Percentiles rank a stretch among this genome's conserved stretches.
Conservation (phyloP, 2,797 vertebrate species). For the Coracias cyanogaster region DNA sequence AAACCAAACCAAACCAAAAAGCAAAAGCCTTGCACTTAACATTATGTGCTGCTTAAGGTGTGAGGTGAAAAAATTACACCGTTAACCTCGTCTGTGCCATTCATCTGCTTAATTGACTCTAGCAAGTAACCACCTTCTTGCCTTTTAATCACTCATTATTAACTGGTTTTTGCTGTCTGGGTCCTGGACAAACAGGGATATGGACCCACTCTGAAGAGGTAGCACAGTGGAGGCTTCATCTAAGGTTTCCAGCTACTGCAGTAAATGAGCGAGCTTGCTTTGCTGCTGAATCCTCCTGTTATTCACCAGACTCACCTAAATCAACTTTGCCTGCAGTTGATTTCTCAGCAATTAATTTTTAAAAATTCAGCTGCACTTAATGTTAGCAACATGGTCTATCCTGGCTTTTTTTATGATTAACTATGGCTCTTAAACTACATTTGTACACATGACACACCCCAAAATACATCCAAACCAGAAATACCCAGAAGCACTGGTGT, state of each 20-base stretch:
- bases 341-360: neutral
- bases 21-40: neutral
- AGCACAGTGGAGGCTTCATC: neutral
- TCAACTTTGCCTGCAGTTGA: neutral
- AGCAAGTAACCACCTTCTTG: neutral
- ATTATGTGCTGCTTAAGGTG: neutral
- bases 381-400: neutral
- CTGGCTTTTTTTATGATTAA: neutral
- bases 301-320: neutral
- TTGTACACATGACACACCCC: neutral
- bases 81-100: neutral
- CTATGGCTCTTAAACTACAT: neutral
- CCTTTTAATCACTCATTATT: neutral
- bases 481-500: neutral
- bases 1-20: neutral
- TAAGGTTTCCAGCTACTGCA: neutral
- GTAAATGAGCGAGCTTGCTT: neutral
- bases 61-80: neutral
- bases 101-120: neutral
- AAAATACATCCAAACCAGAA: neutral
- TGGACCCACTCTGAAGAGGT: neutral
- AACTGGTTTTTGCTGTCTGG: neutral
- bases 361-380: neutral
- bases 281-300: neutral
- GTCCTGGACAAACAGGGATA: neutral